Evolutionary conservation across 2,888 invertebrate species (phyloP).

Genomic region (Epiblema foenella): DNA sequence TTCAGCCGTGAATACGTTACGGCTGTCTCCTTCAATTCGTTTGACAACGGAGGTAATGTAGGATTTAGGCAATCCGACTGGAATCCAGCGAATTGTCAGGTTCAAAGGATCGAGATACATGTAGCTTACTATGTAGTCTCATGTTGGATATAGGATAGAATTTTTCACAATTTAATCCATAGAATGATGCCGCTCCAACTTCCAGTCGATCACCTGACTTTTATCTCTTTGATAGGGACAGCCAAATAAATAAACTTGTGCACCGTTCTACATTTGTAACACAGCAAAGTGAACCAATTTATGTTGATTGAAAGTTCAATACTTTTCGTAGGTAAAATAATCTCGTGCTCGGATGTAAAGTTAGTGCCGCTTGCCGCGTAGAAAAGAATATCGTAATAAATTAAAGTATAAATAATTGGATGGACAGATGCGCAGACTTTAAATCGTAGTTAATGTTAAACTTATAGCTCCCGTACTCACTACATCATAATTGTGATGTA

Average conservation of each 20-base stretch:
- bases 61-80: conserved; percentile 32
- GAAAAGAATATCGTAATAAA: conserved; percentile 66
- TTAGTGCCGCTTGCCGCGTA: conserved; percentile 48
- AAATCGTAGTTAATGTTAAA: conserved; percentile 54
- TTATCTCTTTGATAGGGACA: neutral
- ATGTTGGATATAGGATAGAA: conserved; percentile 22
- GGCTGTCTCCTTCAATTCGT: conserved; percentile 35
- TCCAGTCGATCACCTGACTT: neutral
- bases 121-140: conserved; percentile 1
- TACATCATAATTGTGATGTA: conserved; percentile 34
- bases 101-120: conserved; percentile 22
- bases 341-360: conserved; percentile 27
- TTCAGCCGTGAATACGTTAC: conserved; percentile 33
- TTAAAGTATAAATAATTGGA: conserved; percentile 69
- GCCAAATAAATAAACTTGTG: conserved; percentile 3
- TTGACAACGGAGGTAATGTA: conserved; percentile 24
- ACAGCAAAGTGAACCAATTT: neutral
- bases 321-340: conserved; percentile 26
- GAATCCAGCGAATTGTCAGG: conserved; percentile 18
- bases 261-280: too few species aligned
- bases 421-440: conserved; percentile 59
- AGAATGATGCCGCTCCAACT: neutral
- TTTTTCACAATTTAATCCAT: conserved; percentile 1
- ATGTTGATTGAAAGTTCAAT: conserved; percentile 11
- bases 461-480: conserved; percentile 37